Evolutionary conservation across 2,113 vertebrate species (phyloP), one percentile per base, ranked within the genome.

Genomic region (Nothobranchius kuhntae): DNA sequence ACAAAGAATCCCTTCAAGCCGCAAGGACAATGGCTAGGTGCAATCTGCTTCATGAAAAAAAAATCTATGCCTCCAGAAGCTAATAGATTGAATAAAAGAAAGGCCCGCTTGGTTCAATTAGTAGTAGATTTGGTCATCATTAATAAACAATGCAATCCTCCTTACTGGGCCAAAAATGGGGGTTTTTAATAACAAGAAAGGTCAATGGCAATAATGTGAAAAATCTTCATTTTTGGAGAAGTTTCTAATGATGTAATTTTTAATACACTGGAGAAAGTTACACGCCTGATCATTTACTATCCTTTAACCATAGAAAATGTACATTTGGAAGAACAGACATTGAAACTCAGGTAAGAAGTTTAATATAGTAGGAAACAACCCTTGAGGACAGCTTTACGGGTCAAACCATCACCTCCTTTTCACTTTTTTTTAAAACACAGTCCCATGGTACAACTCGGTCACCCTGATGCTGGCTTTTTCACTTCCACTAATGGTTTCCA

Each of bases 401-500:
- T 35, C 26, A 42, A 0, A 1, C 69, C 12, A 6, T 3, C 0
- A 5, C 17, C 5, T 51, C 11, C 21, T 75, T 80, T 70, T 54
- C 59, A 42, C 63, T 72, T 68, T 50, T 47, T 6, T 68, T 53
- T 40, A 3, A 60, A 24, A 54, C 59, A 51, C 14, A 36, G 15
- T 74, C 64, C 68, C 65, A 53, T 54, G 65, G 65, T 0, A 17
- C 61, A 8, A 15, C 1, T 7, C 36, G 38, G 71, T 80, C 78
- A 69, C 63, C 80, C 61, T 68, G 74, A 82, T 61, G 24, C 35
- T 2, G 14, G 3, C 15, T 59, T 69, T 68, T 71, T 60, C 53
- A 60, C 61, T 15, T 57, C 7, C 7, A 55, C 52, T 65, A 46
- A 69, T 61, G 61, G 21, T 26, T 53, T 45, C 13, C 45, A 17